Conservation (phyloP, 1,140 invertebrate species). For the Phymorhynchus buccinoides region DNA sequence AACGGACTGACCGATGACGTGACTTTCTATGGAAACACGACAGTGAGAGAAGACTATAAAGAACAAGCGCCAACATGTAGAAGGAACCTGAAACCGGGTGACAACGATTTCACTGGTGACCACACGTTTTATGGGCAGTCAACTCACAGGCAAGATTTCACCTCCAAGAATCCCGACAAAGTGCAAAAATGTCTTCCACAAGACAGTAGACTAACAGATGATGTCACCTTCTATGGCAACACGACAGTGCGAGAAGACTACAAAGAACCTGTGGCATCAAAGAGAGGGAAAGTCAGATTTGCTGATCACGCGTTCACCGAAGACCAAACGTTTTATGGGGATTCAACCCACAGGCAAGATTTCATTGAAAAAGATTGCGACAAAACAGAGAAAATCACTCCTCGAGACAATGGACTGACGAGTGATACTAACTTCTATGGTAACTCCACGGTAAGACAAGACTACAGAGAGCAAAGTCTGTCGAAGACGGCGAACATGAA, state of each 20-base stretch:
- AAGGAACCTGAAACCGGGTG: not conserved
- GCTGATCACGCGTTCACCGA: not conserved
- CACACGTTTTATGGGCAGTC: not conserved
- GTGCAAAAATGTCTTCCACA: too few relatives aligned
- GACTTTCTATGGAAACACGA: not conserved
- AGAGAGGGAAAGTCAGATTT: not conserved
- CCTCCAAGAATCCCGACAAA: too few relatives aligned
- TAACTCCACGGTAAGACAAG: not conserved
- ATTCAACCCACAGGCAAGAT: not conserved
- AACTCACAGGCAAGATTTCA: too few relatives aligned
- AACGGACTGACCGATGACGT: not conserved
- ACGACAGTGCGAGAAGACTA: not conserved
- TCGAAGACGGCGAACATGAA: not conserved
- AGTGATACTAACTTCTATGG: not conserved
- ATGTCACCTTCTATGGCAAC: not conserved
- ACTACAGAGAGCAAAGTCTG: not conserved
- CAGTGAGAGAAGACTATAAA: not conserved
- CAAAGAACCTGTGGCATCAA: not conserved
- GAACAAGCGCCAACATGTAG: not conserved
- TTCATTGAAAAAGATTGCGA: not conserved
- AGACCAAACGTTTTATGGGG: not conserved
- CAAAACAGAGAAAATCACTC: not conserved
- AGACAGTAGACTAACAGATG: too few relatives aligned
- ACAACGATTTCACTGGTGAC: not conserved
- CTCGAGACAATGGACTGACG: not conserved